Conservation (phyloP, 2,113 vertebrate genomes). For the Madoqua kirkii region DNA sequence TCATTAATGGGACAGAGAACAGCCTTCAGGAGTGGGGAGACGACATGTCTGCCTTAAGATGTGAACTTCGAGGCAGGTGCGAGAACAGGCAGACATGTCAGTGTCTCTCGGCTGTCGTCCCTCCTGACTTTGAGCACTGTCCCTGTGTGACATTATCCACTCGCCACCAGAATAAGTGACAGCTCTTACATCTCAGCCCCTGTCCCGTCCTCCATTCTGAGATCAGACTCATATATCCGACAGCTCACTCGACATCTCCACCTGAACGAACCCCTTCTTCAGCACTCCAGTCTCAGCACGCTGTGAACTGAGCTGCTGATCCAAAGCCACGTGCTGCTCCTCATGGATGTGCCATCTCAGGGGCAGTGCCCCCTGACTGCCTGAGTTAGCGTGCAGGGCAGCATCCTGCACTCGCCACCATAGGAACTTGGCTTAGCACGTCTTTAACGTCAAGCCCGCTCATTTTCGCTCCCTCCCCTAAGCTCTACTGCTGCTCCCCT, state of each 20-base stretch:
- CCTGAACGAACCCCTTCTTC: neutral
- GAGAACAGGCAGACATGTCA: neutral
- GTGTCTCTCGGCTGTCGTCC: fast-evolving
- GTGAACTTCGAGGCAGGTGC: neutral
- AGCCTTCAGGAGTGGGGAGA: neutral
- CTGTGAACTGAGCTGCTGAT: neutral
- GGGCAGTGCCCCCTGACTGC: neutral
- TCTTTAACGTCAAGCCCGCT: neutral
- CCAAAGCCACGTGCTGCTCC: neutral
- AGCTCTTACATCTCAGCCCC: neutral
- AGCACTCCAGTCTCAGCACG: neutral
- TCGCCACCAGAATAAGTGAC: neutral
- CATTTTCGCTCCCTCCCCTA: neutral
- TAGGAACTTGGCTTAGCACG: fast-evolving
- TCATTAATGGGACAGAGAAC: neutral
- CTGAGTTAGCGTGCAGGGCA: neutral
- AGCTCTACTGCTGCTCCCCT: fast-evolving
- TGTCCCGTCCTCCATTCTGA: neutral
- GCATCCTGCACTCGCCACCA: neutral
- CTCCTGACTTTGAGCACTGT: neutral
- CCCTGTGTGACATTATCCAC: fast-evolving
- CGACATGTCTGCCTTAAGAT: neutral
- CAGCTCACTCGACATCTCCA: neutral
- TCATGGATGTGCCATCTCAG: neutral
- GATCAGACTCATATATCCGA: neutral